Conservation (phyloP, 2,888 invertebrate genomes). For the Pandemis heparana region DNA sequence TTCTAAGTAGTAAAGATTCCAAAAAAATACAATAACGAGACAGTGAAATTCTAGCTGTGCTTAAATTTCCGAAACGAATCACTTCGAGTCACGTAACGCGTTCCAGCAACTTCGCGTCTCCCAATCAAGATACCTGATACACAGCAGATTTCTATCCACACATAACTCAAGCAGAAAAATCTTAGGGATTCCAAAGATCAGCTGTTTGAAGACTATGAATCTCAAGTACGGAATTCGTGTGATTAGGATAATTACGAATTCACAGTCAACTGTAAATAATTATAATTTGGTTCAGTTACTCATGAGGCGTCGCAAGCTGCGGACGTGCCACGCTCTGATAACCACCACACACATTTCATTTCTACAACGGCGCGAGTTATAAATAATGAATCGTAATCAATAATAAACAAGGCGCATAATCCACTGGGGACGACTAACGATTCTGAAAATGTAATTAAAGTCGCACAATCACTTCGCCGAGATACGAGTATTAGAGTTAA, state of each 20-base stretch:
- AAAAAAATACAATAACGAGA: neutral
- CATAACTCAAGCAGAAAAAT: slow-evolving; percentile 14
- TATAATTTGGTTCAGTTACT: slow-evolving; percentile 79
- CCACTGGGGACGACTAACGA: slow-evolving; percentile 53
- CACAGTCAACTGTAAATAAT: slow-evolving; percentile 72
- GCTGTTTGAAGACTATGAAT: slow-evolving; percentile 19
- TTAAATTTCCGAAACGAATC: slow-evolving; percentile 28
- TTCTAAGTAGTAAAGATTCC: neutral
- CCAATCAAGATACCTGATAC: slow-evolving; percentile 31
- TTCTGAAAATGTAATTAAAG: slow-evolving; percentile 71
- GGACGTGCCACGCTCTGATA: slow-evolving; percentile 78
- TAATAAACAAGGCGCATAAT: slow-evolving; percentile 65
- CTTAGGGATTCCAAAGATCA: neutral
- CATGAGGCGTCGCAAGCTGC: slow-evolving; percentile 66
- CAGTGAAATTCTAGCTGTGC: neutral
- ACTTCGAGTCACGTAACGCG: slow-evolving; percentile 26
- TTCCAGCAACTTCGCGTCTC: slow-evolving; percentile 1
- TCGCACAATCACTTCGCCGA: slow-evolving; percentile 65
- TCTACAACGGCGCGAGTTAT: slow-evolving; percentile 63
- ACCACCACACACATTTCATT: slow-evolving; percentile 76
- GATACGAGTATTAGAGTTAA: slow-evolving; percentile 69
- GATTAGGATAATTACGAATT: slow-evolving; percentile 59
- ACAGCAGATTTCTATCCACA: slow-evolving; percentile 29
- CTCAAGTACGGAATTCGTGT: slow-evolving; percentile 46
- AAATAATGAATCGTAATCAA: slow-evolving; percentile 66